A percentile compares a stretch with the other conserved stretches of the same genome.
phyloP scores from a whole-genome alignment of 1,140 invertebrate species.

The Luehdorfia chinensis region DNA sequence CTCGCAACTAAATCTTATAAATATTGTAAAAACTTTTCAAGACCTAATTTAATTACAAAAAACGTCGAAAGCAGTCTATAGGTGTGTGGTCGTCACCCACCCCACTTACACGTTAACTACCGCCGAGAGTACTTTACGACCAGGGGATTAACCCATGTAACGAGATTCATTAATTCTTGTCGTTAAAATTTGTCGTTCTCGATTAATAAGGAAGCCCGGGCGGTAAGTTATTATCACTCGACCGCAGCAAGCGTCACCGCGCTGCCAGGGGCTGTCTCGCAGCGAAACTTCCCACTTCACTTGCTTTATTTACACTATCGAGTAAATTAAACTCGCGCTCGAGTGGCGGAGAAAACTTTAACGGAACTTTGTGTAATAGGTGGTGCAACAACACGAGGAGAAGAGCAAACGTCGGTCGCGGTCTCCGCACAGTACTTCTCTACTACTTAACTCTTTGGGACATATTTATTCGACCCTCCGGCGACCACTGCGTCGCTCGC shows the following conservation, averaged over 20 bases:
- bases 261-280: slow-evolving; percentile 47
- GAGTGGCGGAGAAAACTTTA: slow-evolving; percentile 74
- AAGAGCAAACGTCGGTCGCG: slow-evolving; percentile 76
- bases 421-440: slow-evolving; percentile 69
- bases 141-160: slow-evolving; percentile 78
- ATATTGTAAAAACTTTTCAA: too few relatives aligned
- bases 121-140: slow-evolving; percentile 71
- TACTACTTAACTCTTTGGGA: slow-evolving; percentile 76
- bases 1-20: too few relatives aligned
- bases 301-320: slow-evolving; percentile 78
- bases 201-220: slow-evolving; percentile 76
- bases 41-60: too few relatives aligned
- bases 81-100: slow-evolving; percentile 30
- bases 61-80: too few relatives aligned
- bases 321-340: slow-evolving; percentile 78
- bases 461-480: slow-evolving; percentile 77
- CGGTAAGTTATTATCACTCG: slow-evolving; percentile 70
- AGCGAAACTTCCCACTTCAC: slow-evolving; percentile 68
- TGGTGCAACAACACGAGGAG: slow-evolving; percentile 77
- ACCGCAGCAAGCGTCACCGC: slow-evolving; percentile 55
- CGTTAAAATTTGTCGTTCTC: slow-evolving; percentile 79
- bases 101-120: slow-evolving; percentile 64
- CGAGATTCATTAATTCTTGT: slow-evolving; percentile 79
- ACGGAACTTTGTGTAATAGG: slow-evolving; percentile 77
- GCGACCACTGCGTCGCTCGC: slow-evolving; percentile 54